Base-by-base conservation (phyloP, 2,888 invertebrate genomes). In the Acleris emargana region DNA sequence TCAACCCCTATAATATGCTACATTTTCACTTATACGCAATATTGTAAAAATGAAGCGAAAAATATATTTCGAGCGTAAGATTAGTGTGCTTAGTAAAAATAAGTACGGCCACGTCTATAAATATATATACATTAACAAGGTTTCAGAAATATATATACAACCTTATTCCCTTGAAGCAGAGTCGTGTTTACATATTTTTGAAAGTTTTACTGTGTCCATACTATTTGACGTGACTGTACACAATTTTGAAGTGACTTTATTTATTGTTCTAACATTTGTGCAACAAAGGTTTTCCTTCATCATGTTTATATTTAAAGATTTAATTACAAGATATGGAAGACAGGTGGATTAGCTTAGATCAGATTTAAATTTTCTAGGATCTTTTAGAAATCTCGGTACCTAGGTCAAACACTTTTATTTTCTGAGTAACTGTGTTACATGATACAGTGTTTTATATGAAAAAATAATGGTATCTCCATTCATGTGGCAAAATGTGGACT, bases 251-350 rank as follows among this genome's bases (percentile, higher is more conserved):
- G 32, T 32, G 38, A 13, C 11, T 38, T 45, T 7, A 51, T n/a
- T 25, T 51, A 32, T 28, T 32, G 32, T 17, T 49, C 49, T 55
- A 17, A 38, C 18, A 20, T 22, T 9, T 54, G 22, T 25, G 47
- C 53, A 61, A 17, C 32, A 45, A 53, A 52, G 47, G 32, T n/a
- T 38, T 22, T 43, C 43, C 53, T n/a, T 3, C 20, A 22, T 54
- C 43, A 51, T 59, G 64, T 55, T 57, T 17, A 55, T 28, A 60
- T 66, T 50, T 51, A 55, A 55, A 64, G 54, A 55, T 64, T 59
- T 43, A 28, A 51, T 66, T 60, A 66, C 43, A 60, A 60, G 59
- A 60, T 66, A 60, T 66, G 64, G 64, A 66, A 66, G 64, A 66
- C 64, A 60, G 60, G 55, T 51, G 64, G 64, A 66, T 60, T 64